Evolutionary conservation across 2,888 invertebrate species (phyloP).

Genomic region (Dexiosoma caninum): DNA sequence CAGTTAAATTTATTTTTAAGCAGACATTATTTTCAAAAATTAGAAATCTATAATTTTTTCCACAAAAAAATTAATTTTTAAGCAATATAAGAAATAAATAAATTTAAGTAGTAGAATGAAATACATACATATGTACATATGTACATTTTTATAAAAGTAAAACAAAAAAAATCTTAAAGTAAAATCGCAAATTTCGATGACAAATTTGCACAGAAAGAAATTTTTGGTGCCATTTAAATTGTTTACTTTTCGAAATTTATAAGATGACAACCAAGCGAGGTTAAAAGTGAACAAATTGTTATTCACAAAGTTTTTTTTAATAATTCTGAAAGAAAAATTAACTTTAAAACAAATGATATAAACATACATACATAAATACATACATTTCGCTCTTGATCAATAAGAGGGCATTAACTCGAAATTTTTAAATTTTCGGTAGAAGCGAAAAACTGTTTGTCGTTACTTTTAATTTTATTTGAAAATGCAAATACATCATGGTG

Average conservation of each 20-base stretch:
- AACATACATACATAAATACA: no score
- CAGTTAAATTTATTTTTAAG: conserved; percentile 1
- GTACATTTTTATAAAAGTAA: not conserved
- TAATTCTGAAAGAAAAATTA: no score
- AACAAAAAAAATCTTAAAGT: not conserved
- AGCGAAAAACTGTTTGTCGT: no score
- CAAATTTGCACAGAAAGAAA: conserved; percentile 26
- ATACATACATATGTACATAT: no score
- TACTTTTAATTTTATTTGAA: no score
- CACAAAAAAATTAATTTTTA: not conserved
- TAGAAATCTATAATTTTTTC: not conserved
- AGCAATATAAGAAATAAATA: not conserved
- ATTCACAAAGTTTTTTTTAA: no score
- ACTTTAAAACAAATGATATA: no score
- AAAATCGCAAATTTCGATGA: not conserved
- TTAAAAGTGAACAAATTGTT: conserved; percentile 25
- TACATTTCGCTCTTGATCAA: no score
- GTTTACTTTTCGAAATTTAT: conserved; percentile 1
- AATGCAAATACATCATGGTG: no score
- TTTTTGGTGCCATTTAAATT: not conserved
- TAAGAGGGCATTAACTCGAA: no score
- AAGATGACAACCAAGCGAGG: conserved; percentile 6
- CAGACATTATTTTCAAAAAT: not conserved
- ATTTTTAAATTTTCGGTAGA: no score
- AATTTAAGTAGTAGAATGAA: not conserved